These are phyloP conservation scores for Salvator merianae DNA, from an alignment of 2,113 vertebrate species.

Conservation along the genomic window DNA sequence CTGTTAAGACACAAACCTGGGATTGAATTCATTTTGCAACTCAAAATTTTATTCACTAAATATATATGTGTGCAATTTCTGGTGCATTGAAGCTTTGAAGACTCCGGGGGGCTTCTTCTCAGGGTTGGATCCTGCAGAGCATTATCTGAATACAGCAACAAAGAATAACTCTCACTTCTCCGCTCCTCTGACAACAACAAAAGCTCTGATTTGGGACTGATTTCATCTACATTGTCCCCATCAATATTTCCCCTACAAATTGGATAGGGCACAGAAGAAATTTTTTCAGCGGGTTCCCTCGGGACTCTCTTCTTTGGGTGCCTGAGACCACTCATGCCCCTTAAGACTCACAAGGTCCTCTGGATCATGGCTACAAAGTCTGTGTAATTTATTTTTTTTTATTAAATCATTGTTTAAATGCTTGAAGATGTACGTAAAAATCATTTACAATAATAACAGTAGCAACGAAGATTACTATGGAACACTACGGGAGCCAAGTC, in stretches of 20 bases:
- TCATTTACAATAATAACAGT: too few relatives aligned
- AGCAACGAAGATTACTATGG: too few relatives aligned
- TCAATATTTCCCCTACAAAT: neutral
- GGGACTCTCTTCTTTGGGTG: too few relatives aligned
- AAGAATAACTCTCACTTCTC: neutral
- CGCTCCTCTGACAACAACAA: neutral
- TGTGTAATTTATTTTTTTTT: too few relatives aligned
- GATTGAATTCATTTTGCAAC: neutral
- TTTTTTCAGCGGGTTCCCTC: too few relatives aligned
- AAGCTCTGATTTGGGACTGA: slow-evolving; percentile 20
- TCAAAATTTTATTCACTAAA: neutral
- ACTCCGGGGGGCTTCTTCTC: slow-evolving; percentile 34
- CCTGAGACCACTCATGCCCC: too few relatives aligned
- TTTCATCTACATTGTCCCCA: slow-evolving; percentile 10
- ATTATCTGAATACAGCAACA: slow-evolving; percentile 40
- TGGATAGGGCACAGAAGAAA: too few relatives aligned
- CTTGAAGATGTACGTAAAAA: too few relatives aligned
- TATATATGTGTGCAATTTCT: neutral
- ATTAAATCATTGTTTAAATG: too few relatives aligned
- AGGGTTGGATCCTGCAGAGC: slow-evolving; percentile 22
- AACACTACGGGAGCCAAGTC: too few relatives aligned
- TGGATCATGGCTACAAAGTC: too few relatives aligned
- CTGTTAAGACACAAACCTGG: neutral
- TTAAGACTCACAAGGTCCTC: too few relatives aligned
- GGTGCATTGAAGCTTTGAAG: slow-evolving; percentile 34